Percentiles rank a stretch among this genome's conserved stretches.
Conservation (phyloP, 2,888 invertebrate species). For the Ceraclea dissimilis region DNA sequence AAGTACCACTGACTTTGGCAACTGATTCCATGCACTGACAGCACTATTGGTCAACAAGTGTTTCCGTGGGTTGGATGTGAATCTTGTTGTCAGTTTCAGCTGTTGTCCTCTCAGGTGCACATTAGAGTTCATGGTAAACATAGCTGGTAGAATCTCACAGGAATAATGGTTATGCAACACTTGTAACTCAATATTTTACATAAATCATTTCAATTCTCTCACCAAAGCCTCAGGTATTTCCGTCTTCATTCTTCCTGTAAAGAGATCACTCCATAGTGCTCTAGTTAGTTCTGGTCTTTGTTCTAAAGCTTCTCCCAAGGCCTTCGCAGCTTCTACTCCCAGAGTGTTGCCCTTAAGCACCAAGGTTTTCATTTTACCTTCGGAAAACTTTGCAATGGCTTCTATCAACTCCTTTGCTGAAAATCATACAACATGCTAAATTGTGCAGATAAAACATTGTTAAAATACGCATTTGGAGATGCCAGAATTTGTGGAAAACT, state of each 20-base stretch:
- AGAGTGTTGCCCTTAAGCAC: slow-evolving; percentile 90
- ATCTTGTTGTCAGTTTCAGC: no score
- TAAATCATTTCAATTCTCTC: no score
- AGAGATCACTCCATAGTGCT: slow-evolving; percentile 94
- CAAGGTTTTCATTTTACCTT: slow-evolving; percentile 56
- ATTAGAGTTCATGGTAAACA: no score
- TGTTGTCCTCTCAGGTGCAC: no score
- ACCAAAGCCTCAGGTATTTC: slow-evolving; percentile 92
- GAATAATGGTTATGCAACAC: neutral
- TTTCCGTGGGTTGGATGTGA: no score
- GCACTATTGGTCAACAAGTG: no score
- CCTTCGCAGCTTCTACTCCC: slow-evolving; percentile 82
- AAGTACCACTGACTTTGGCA: no score
- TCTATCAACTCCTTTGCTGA: slow-evolving; percentile 66
- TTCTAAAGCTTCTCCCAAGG: slow-evolving; percentile 72
- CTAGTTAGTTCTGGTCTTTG: slow-evolving; percentile 69
- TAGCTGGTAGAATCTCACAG: no score
- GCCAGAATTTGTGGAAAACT: no score
- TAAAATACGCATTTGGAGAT: no score
- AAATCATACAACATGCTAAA: slow-evolving; percentile 23
- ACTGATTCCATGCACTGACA: no score
- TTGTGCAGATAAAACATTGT: neutral
- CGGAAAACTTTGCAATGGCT: slow-evolving; percentile 62
- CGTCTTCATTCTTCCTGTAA: slow-evolving; percentile 88
- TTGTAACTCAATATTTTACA: no score